Evolutionary conservation across 2,888 invertebrate species (phyloP), one percentile per base, ranked within the genome.

Genomic region (Drosophila colorata): DNA sequence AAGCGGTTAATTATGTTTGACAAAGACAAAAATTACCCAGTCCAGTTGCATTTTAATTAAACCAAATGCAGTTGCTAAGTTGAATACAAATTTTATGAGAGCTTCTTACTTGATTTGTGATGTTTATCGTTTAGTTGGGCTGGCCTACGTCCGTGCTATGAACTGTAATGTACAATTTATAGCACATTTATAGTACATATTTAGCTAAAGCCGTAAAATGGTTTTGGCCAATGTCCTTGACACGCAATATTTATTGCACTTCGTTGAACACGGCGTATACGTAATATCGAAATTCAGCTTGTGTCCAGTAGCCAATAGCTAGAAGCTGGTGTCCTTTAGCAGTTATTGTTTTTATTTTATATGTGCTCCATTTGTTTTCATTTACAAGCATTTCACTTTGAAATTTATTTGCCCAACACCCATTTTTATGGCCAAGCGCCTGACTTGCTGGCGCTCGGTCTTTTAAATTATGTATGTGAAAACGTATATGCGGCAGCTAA

Each of bases 331-430:
- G 65, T 77, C 63, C 77, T 53, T 65, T 63, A 35, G 63, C 76
- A 76, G 73, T 73, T 68, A 75, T 75, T 80, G 80, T 79, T 64
- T 49, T 66, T 63, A 69, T 38, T 46, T 63, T 37, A 16, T 52
- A 41, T 65, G 60, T 65, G 72, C 63, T 70, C 85, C 87, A 86
- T 86, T 86, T 86, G 88, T 86, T 86, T 86, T 86, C 85, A 86
- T 86, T 86, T 87, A 86, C 88, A 86, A 88, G 86, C 86, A 86
- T 86, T 86, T 87, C 88, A 78, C 86, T 88, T 83, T 78, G 81
- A 55, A 86, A 86, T 86, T 86, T 86, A 87, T 86, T 87, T 86
- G 69, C 68, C 68, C 68, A 71, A 58, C 81, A 83, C 79, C 80
- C 85, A 86, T 86, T 88, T 86, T 86, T 86, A 86, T 86, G 86